These are phyloP conservation scores for Drosophila monieri DNA, from an alignment of 2,888 invertebrate species.

Conservation along the genomic window DNA sequence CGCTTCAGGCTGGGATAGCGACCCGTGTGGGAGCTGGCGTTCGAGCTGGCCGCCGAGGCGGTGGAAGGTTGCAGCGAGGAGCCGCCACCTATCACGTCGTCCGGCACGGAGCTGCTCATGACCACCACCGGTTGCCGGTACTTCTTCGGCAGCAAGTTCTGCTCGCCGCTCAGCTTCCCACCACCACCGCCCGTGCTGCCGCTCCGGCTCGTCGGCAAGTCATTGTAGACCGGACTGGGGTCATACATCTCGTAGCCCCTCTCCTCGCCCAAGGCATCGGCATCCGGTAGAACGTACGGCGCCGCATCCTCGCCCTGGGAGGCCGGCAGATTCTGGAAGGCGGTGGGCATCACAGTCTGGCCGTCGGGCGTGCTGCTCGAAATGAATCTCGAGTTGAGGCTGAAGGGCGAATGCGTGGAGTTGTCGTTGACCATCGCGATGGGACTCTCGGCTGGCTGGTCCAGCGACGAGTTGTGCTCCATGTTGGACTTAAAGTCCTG, in stretches of 20 bases:
- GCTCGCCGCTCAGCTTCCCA: slow-evolving; percentile 68
- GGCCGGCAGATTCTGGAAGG: slow-evolving; percentile 66
- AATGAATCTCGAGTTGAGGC: slow-evolving; percentile 80
- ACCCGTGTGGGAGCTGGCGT: slow-evolving; percentile 68
- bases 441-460: slow-evolving; percentile 80
- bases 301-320: slow-evolving; percentile 59
- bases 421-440: slow-evolving; percentile 78
- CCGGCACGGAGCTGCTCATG: slow-evolving; percentile 80
- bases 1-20: slow-evolving; percentile 74
- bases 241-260: slow-evolving; percentile 79
- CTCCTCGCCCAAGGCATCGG: slow-evolving; percentile 56
- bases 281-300: slow-evolving; percentile 76
- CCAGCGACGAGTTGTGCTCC: slow-evolving; percentile 80
- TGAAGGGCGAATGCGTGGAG: slow-evolving; percentile 82
- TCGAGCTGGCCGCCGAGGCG: slow-evolving; percentile 80
- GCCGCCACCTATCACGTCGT: slow-evolving; percentile 66
- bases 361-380: slow-evolving; percentile 82
- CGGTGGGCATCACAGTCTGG: slow-evolving; percentile 77
- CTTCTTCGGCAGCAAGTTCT: slow-evolving; percentile 71
- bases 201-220: slow-evolving; percentile 64
- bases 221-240: slow-evolving; percentile 78
- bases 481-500: slow-evolving; percentile 80
- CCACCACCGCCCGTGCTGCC: slow-evolving; percentile 50
- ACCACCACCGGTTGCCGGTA: slow-evolving; percentile 57
- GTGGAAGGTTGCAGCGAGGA: slow-evolving; percentile 77